Conservation (phyloP, 2,113 vertebrate genomes). For the Alces alces region DNA sequence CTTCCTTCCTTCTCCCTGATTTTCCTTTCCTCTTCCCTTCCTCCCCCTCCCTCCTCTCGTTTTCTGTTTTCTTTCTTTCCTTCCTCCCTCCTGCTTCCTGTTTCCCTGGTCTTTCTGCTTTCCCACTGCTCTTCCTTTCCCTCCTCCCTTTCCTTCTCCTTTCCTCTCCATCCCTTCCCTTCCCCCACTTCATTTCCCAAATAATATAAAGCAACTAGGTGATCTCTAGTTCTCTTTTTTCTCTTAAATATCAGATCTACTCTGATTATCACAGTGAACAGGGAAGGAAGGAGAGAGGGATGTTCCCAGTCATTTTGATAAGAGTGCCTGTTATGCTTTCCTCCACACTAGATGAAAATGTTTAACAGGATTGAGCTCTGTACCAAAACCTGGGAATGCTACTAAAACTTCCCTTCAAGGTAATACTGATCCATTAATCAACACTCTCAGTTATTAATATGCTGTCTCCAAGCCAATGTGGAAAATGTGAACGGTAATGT, state of each 20-base stretch:
- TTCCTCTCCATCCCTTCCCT: background rate
- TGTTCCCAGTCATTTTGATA: background rate
- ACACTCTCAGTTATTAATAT: conserved; percentile 27
- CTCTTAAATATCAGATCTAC: background rate
- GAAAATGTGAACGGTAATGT: background rate
- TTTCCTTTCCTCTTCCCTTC: background rate
- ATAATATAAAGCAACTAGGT: background rate
- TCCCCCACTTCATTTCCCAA: background rate
- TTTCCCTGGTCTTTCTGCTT: background rate
- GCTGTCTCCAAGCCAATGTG: background rate
- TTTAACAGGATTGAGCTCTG: background rate
- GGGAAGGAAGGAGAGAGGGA: background rate
- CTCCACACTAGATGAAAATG: background rate
- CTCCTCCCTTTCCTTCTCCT: background rate
- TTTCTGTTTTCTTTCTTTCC: background rate
- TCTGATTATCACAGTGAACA: background rate
- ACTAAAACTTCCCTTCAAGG: background rate
- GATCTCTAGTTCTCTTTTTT: background rate
- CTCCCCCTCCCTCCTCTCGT: background rate
- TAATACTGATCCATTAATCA: conserved; percentile 50
- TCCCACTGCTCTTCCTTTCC: background rate
- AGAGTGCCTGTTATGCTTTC: background rate
- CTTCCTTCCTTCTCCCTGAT: background rate
- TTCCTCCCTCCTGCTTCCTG: background rate
- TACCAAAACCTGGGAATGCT: background rate